phyloP scores from a whole-genome alignment of 2,888 invertebrate genomes.

The Vannuccia rotundouncinata region DNA sequence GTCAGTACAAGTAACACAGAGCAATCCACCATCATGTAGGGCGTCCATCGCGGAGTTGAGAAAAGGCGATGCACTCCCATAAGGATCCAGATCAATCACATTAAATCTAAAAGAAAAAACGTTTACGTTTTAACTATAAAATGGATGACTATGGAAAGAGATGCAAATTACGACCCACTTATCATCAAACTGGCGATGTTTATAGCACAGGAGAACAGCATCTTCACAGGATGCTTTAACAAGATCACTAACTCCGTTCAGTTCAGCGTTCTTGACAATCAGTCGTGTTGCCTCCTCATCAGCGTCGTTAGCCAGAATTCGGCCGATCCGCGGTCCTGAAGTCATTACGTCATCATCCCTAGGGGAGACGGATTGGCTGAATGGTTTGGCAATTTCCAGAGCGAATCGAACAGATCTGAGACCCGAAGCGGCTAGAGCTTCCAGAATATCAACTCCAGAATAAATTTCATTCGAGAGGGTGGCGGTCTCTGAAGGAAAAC shows the following conservation, averaged over 20 bases:
- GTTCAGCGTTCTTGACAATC: constrained; percentile 71
- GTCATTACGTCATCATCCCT: constrained; percentile 81
- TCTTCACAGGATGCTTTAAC: constrained; percentile 74
- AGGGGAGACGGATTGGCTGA: constrained; percentile 68
- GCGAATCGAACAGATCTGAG: constrained; percentile 90
- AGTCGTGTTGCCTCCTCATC: constrained; percentile 74
- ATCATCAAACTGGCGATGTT: constrained; percentile 4
- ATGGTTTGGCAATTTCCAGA: constrained; percentile 77
- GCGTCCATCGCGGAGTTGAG: constrained; percentile 60
- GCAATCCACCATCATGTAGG: constrained; percentile 63
- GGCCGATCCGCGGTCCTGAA: constrained; percentile 67
- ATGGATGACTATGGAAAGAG: not conserved
- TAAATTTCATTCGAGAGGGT: constrained; percentile 41
- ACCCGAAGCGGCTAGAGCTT: constrained; percentile 91
- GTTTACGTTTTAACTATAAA: too few species aligned
- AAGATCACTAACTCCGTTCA: constrained; percentile 69
- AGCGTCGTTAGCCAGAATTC: constrained; percentile 80
- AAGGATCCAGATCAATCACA: constrained; percentile 90
- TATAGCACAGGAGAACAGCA: constrained; percentile 60
- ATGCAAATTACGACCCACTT: not conserved
- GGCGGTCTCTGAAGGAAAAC: not conserved
- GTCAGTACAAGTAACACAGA: constrained; percentile 93
- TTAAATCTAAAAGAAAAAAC: too few species aligned
- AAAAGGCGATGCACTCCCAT: constrained; percentile 86
- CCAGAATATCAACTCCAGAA: constrained; percentile 64